These are phyloP conservation scores for Tethya wilhelma DNA, from an alignment of 37 sponge, comb jelly and placozoan species.

Conservation along the genomic window DNA sequence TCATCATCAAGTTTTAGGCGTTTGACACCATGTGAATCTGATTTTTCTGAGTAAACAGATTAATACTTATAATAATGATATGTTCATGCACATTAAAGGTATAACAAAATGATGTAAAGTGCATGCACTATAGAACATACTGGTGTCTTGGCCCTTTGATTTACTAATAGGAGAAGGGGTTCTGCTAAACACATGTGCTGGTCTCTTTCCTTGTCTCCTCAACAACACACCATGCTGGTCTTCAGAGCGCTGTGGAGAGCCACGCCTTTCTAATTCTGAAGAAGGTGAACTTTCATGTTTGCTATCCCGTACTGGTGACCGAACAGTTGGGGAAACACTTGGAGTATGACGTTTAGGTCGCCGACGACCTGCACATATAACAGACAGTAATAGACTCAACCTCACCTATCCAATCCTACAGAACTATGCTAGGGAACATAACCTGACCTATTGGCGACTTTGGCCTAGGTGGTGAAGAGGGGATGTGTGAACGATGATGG, in stretches of 20 bases:
- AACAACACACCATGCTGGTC: not conserved
- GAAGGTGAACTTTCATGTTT: constrained; percentile 17
- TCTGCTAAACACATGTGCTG: constrained; percentile 1
- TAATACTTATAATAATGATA: too few relatives aligned
- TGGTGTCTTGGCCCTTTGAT: too few relatives aligned
- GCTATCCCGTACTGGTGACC: constrained; percentile 3
- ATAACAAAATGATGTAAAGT: too few relatives aligned
- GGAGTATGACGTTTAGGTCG: constrained; percentile 9
- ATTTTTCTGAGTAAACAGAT: too few relatives aligned
- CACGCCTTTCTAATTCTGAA: constrained; percentile 6
- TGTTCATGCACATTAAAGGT: too few relatives aligned
- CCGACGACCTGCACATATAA: not conserved
- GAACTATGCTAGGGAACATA: not conserved
- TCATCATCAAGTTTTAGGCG: too few relatives aligned
- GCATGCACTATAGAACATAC: too few relatives aligned
- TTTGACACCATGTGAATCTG: too few relatives aligned
- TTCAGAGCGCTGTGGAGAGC: constrained; percentile 10
- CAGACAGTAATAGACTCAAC: not conserved
- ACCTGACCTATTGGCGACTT: constrained; percentile 4
- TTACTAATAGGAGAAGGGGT: constrained; percentile 30
- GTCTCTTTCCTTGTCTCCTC: constrained; percentile 8
- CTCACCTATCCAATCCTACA: too few relatives aligned
- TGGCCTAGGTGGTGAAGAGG: constrained; percentile 18
- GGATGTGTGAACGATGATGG: constrained; percentile 20
- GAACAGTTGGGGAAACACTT: constrained; percentile 20